Conservation (phyloP, 2,113 vertebrate genomes). For the Engystomops pustulosus region DNA sequence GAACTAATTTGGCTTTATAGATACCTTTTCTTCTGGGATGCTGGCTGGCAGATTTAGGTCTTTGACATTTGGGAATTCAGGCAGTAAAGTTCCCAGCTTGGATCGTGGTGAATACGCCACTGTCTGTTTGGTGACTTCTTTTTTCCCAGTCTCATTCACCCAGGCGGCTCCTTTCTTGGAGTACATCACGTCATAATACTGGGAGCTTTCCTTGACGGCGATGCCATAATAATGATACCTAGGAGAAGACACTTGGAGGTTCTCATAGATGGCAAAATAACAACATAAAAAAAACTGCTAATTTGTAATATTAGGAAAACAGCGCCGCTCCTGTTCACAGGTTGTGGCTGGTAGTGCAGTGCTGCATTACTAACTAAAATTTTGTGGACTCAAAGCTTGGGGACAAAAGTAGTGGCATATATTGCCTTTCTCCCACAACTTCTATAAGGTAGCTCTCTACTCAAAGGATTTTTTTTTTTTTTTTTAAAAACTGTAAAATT, state of each 20-base stretch:
- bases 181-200: slow-evolving; percentile 99
- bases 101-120: slow-evolving; percentile 99
- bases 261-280: not conserved
- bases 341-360: not conserved
- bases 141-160: slow-evolving; percentile 98
- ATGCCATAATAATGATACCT: slow-evolving; percentile 99
- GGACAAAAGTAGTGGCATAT: too few species aligned
- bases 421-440: too few species aligned
- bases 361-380: too few species aligned
- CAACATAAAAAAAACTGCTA: not conserved
- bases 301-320: not conserved
- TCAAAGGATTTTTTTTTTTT: too few species aligned
- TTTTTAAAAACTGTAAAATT: too few species aligned
- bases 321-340: not conserved
- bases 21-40: slow-evolving; percentile 99
- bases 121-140: slow-evolving; percentile 98
- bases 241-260: slow-evolving; percentile 44
- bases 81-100: slow-evolving; percentile 97
- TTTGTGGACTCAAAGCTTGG: too few species aligned
- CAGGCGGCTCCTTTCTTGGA: slow-evolving; percentile 98
- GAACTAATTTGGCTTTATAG: slow-evolving; percentile 69
- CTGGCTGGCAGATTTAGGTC: slow-evolving; percentile 97
- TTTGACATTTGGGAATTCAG: slow-evolving; percentile 99
- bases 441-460: too few species aligned
- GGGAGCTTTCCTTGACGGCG: slow-evolving; percentile 96